A percentile compares a stretch with the other conserved stretches of the same genome.
These are phyloP conservation scores for Belonocnema kinseyi DNA, from an alignment of 1,140 invertebrate species.

Conservation along the genomic window DNA sequence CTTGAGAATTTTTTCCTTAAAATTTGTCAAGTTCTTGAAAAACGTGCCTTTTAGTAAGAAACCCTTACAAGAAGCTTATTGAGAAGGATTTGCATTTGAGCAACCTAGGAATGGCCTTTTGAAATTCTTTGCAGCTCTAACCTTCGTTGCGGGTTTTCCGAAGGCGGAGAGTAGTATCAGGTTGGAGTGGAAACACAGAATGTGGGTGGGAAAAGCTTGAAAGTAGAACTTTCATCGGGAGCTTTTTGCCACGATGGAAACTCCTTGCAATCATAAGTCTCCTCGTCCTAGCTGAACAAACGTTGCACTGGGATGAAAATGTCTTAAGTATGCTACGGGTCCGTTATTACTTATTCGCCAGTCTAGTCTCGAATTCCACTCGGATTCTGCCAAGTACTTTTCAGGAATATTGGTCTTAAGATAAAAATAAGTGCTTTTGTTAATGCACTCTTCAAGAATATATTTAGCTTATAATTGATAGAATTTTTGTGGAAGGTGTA, in stretches of 20 bases:
- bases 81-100: conserved; percentile 4
- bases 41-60: too few relatives aligned
- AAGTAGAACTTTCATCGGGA: conserved; percentile 55
- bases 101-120: background rate
- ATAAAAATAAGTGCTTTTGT: background rate
- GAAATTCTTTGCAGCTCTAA: conserved; percentile 59
- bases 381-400: conserved; percentile 22
- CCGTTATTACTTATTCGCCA: conserved; percentile 59
- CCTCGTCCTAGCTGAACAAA: conserved; percentile 59
- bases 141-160: conserved; percentile 30
- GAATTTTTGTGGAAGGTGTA: too few relatives aligned
- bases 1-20: too few relatives aligned
- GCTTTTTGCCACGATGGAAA: conserved; percentile 60
- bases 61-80: background rate
- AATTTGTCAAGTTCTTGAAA: too few relatives aligned
- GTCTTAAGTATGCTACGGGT: conserved; percentile 53
- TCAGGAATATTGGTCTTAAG: background rate
- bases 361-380: conserved; percentile 46
- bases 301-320: conserved; percentile 51
- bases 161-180: conserved; percentile 34
- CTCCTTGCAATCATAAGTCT: conserved; percentile 60
- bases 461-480: too few relatives aligned
- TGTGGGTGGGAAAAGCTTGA: conserved; percentile 47
- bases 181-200: conserved; percentile 34
- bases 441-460: background rate